Conservation (phyloP, 2,888 invertebrate genomes). For the Brachycybe producta region DNA sequence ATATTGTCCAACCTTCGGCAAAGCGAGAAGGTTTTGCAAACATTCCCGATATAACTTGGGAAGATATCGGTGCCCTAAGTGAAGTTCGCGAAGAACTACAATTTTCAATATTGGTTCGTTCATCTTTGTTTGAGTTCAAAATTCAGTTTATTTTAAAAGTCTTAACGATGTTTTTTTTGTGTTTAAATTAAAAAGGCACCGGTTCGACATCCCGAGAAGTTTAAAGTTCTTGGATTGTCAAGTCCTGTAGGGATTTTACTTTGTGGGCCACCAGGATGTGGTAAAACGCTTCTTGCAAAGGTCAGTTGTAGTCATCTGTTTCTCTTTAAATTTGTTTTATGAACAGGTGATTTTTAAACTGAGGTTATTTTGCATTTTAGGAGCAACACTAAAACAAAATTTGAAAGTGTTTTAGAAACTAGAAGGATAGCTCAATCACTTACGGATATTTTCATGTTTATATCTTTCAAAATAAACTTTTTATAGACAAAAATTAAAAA, state of each 20-base stretch:
- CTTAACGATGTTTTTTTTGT: neutral
- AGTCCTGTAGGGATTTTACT: slow-evolving; percentile 80
- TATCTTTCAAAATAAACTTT: too few relatives aligned
- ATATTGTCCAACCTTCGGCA: slow-evolving; percentile 77
- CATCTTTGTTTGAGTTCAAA: too few relatives aligned
- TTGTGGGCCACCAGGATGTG: slow-evolving; percentile 83
- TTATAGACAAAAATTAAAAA: too few relatives aligned
- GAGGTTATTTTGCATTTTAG: too few relatives aligned
- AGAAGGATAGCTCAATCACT: neutral
- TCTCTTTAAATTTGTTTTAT: too few relatives aligned
- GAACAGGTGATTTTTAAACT: too few relatives aligned
- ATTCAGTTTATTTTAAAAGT: too few relatives aligned
- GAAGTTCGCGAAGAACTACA: slow-evolving; percentile 80
- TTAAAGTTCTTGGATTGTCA: slow-evolving; percentile 61
- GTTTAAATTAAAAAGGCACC: slow-evolving; percentile 50
- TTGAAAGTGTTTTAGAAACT: too few relatives aligned
- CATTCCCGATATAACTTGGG: slow-evolving; percentile 94
- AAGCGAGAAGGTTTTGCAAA: slow-evolving; percentile 96
- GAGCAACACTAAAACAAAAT: too few relatives aligned
- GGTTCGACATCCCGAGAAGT: slow-evolving; percentile 69
- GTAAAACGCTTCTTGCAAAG: slow-evolving; percentile 89
- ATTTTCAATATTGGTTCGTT: slow-evolving; percentile 67
- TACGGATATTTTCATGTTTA: neutral
- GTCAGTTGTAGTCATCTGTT: slow-evolving; percentile 26
- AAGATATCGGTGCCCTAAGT: slow-evolving; percentile 82